Percentiles rank a stretch among this genome's conserved stretches.
phyloP scores from a whole-genome alignment of 2,888 invertebrate species.

The Xestia xanthographa region DNA sequence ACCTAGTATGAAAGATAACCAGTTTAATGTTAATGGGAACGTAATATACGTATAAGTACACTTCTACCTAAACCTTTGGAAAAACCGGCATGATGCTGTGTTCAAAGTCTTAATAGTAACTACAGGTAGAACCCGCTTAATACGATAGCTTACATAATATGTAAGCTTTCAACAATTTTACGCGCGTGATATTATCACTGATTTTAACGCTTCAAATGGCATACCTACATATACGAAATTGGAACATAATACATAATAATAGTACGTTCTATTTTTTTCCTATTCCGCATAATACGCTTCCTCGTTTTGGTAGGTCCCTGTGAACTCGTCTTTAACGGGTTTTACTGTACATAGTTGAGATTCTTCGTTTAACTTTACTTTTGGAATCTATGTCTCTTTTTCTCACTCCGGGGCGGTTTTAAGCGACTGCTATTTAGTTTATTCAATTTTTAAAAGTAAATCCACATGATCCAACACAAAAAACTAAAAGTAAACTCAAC shows the following conservation, averaged over 20 bases:
- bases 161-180: too few species aligned
- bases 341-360: background rate
- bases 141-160: too few species aligned
- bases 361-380: background rate
- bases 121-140: too few species aligned
- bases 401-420: background rate
- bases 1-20: background rate
- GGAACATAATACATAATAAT: too few species aligned
- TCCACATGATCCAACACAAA: background rate
- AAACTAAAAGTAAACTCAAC: constrained; percentile 5
- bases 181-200: too few species aligned
- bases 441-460: background rate
- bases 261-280: too few species aligned
- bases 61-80: background rate
- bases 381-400: background rate
- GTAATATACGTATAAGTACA: background rate
- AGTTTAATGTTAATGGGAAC: background rate
- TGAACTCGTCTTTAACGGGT: too few species aligned
- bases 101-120: background rate
- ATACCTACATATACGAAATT: too few species aligned
- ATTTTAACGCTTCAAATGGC: too few species aligned
- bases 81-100: background rate
- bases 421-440: background rate
- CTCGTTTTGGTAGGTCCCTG: too few species aligned
- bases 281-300: too few species aligned